Conservation (phyloP, 2,888 invertebrate genomes). For the Blastobasis lacticolella region DNA sequence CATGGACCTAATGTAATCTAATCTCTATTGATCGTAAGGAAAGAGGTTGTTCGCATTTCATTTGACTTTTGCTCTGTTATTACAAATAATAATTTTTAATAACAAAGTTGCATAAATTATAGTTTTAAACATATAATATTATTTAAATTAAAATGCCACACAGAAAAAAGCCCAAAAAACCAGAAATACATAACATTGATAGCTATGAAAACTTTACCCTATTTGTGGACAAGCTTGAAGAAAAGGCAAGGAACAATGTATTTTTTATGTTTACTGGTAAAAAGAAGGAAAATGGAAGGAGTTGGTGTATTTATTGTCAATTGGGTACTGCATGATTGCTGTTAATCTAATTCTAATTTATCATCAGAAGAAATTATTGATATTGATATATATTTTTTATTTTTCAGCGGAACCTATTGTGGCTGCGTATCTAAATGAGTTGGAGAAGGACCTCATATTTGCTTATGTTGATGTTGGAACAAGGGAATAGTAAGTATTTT, state of each 20-base stretch:
- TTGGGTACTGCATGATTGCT: constrained; percentile 29
- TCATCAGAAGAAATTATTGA: neutral
- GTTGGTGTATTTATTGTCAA: constrained; percentile 82
- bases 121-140: too few species aligned
- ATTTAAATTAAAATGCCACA: too few species aligned
- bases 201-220: constrained; percentile 40
- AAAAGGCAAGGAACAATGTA: constrained; percentile 28
- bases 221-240: constrained; percentile 32
- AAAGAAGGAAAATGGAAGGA: constrained; percentile 77
- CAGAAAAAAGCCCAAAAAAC: constrained; percentile 10
- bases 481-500: constrained; percentile 77
- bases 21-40: too few species aligned
- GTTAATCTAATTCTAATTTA: neutral
- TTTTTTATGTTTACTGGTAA: constrained; percentile 63
- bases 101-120: too few species aligned
- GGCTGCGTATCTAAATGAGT: neutral
- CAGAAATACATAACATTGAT: constrained; percentile 27
- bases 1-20: too few species aligned
- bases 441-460: constrained; percentile 1
- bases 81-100: too few species aligned
- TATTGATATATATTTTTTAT: too few species aligned
- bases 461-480: constrained; percentile 5
- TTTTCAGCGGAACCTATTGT: constrained; percentile 3
- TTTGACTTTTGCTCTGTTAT: too few species aligned
- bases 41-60: too few species aligned